These are phyloP conservation scores for Campoplex nolae DNA, from an alignment of 2,888 invertebrate genomes.

Conservation along the genomic window DNA sequence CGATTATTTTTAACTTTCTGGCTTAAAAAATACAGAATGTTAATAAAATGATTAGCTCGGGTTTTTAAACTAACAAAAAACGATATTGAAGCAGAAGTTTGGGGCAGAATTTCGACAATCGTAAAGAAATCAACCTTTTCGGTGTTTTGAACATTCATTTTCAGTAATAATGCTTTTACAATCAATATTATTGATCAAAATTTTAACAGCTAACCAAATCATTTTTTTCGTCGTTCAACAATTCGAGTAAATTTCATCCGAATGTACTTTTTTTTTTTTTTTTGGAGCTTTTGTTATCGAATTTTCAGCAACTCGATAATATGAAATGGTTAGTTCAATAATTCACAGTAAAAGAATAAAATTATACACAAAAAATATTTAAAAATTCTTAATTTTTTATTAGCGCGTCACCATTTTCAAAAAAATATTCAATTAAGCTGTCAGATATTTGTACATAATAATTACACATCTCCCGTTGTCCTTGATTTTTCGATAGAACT, in stretches of 20 bases:
- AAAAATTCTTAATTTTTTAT: background rate
- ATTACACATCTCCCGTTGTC: background rate
- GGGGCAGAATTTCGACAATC: background rate
- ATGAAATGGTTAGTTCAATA: background rate
- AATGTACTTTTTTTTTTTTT: background rate
- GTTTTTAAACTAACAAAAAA: background rate
- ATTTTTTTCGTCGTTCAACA: background rate
- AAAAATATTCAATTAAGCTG: too few species aligned
- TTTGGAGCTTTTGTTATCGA: background rate
- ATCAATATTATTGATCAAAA: too few species aligned
- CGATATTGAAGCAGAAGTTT: background rate
- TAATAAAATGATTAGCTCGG: background rate
- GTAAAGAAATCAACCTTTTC: too few species aligned
- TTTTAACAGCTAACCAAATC: too few species aligned
- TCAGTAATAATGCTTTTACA: too few species aligned
- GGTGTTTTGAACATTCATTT: too few species aligned
- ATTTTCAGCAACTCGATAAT: background rate
- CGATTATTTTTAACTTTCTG: background rate
- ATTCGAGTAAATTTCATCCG: background rate
- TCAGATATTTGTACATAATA: background rate
- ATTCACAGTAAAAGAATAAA: background rate
- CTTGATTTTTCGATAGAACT: background rate
- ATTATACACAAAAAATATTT: too few species aligned
- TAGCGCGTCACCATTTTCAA: too few species aligned
- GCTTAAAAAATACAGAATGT: background rate